phyloP scores from a whole-genome alignment of 2,113 vertebrate species.

The Mesoclemmys tuberculata region DNA sequence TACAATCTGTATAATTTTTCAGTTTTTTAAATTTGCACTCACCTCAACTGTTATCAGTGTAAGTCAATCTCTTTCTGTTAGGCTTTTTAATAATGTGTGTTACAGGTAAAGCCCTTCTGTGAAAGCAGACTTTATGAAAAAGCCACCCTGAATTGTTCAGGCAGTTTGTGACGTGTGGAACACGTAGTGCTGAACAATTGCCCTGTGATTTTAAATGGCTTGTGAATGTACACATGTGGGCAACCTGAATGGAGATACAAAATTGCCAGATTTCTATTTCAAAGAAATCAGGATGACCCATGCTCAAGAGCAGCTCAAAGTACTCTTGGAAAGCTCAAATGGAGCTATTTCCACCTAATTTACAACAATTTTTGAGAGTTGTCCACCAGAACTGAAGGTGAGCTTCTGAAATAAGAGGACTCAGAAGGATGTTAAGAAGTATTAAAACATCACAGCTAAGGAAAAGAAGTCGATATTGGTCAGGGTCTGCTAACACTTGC shows the following conservation, averaged over 20 bases:
- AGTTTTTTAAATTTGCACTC: background rate
- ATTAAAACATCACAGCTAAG: background rate
- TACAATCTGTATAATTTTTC: background rate
- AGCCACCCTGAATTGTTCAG: background rate
- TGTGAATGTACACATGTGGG: background rate
- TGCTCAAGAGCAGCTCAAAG: background rate
- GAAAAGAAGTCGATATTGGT: background rate
- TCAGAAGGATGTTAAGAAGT: background rate
- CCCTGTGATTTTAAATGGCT: background rate
- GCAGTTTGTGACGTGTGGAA: background rate
- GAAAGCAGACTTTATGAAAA: background rate
- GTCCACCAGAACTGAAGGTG: background rate
- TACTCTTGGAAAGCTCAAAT: background rate
- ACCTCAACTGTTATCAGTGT: background rate
- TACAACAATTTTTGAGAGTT: background rate
- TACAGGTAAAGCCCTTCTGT: background rate
- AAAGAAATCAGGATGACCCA: background rate
- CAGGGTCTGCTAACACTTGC: background rate
- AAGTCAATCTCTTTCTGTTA: background rate
- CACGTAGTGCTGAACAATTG: background rate
- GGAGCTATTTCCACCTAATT: background rate
- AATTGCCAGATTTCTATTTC: background rate
- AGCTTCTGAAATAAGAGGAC: background rate
- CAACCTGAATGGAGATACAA: background rate
- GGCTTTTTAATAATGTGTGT: no score